These are phyloP conservation scores for Variabilichromis moorii DNA, from an alignment of 2,113 vertebrate genomes.

Conservation along the genomic window DNA sequence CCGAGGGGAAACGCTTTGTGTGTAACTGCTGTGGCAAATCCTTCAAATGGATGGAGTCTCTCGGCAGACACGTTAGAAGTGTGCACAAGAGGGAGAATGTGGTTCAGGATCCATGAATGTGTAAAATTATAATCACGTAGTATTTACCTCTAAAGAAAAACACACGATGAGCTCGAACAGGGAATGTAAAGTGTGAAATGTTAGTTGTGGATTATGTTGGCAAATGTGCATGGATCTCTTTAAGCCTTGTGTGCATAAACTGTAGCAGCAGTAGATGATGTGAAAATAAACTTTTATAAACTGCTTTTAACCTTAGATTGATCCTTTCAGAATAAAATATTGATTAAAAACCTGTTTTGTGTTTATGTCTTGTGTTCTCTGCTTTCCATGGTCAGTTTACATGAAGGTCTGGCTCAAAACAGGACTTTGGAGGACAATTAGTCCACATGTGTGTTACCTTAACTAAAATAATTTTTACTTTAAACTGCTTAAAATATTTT, in stretches of 20 bases:
- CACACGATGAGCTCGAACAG: not conserved
- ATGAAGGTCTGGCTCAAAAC: not conserved
- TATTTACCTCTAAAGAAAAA: not conserved
- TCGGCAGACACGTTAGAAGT: slow-evolving; percentile 46
- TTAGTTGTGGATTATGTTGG: not conserved
- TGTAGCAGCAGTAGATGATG: not conserved
- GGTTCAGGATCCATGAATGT: not conserved
- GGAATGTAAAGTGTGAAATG: not conserved
- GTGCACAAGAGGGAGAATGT: slow-evolving; percentile 43
- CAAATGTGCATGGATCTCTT: slow-evolving; percentile 1
- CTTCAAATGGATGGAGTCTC: slow-evolving; percentile 65
- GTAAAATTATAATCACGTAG: not conserved
- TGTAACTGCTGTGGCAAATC: slow-evolving; percentile 53
- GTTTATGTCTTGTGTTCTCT: not conserved
- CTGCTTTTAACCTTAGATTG: not conserved
- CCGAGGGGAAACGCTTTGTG: slow-evolving; percentile 55
- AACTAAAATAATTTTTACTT: not conserved
- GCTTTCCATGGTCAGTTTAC: not conserved
- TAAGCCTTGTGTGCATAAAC: not conserved
- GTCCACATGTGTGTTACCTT: not conserved
- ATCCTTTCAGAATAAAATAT: slow-evolving; percentile 8
- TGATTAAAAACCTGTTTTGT: not conserved
- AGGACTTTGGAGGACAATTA: not conserved
- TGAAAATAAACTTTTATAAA: not conserved
- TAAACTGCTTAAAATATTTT: not conserved